Evolutionary conservation across 2,113 vertebrate genomes (phyloP).

Genomic region (Condylura cristata): DNA sequence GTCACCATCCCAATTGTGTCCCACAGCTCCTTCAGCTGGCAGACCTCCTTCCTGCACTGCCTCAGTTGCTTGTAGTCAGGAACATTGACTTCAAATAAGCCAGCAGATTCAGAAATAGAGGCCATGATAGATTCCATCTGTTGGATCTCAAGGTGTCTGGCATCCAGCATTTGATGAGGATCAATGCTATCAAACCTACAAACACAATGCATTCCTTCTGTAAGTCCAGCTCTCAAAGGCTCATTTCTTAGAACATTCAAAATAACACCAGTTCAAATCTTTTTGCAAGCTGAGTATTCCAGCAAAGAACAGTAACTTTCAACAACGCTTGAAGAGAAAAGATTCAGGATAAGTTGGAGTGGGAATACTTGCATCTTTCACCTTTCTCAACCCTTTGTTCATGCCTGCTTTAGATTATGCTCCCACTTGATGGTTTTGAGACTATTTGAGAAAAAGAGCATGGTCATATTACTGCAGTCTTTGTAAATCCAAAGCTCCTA

Average conservation of each 20-base stretch:
- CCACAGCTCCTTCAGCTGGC: conserved; percentile 93
- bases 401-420: background rate
- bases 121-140: conserved; percentile 91
- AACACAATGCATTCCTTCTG: conserved; percentile 47
- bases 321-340: background rate
- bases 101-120: conserved; percentile 89
- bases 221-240: background rate
- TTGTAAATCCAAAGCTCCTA: background rate
- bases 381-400: background rate
- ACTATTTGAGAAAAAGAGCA: background rate
- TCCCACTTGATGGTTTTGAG: background rate
- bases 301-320: background rate
- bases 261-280: background rate
- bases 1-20: conserved; percentile 90
- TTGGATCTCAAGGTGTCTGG: conserved; percentile 89
- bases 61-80: conserved; percentile 93
- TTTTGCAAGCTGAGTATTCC: background rate
- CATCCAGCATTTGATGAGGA: conserved; percentile 90
- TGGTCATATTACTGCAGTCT: background rate
- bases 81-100: conserved; percentile 93
- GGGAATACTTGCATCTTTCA: background rate
- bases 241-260: background rate
- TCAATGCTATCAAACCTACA: conserved; percentile 89
- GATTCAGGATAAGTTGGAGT: too few species aligned
- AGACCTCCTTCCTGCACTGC: conserved; percentile 91